Base-by-base conservation (phyloP, 2,113 vertebrate genomes). In the Anolis carolinensis region DNA sequence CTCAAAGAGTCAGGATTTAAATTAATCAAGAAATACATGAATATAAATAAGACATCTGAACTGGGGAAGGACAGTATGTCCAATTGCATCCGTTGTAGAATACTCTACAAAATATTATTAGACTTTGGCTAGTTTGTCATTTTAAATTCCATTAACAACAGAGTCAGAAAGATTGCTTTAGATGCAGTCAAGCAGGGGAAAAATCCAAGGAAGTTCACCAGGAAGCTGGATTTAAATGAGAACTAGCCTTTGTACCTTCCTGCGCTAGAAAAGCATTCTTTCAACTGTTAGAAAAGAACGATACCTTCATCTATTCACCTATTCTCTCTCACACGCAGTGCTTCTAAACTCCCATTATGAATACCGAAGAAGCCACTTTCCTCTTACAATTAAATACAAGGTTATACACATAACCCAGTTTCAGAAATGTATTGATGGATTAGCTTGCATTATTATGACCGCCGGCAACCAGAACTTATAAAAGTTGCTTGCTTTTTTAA, bases 211-310 rank as follows among this genome's bases (percentile, higher is more conserved):
- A 85, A 79, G 71, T 91, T 85, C 81, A 90, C 74, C 80, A 93
- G 84, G 84, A 92, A 93, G 83, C 73, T 81, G 89, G 39, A 81
- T 74, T 91, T 90, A 88, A 94, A 83, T 72, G 59, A 88, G 82
- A 92, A 82, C 84, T 87, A 89, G 80, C 27, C 74, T 92, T 81
- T 89, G 79, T 86, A 87, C 67, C 90, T 89, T 91, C 82, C 79
- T 80, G 65, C 84, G 79, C 50, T 78, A 86, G 90, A 86, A 91
- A 82, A 74, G 88, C 65, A 62, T 81, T 90, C 65, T 87, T 91
- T 82, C 9, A 86, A 75, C 32, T 55, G 34, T 50, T 32, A 63
- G 62, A 84, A 67, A 23, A 65, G 20, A 73, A 81, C 21, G 83
- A n/a, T 68, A 27, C 30, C 80, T 25, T 13, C 1, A 59, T 59